Evolutionary conservation across 2,888 invertebrate species (phyloP).

Genomic region (Folsomia manolachei): DNA sequence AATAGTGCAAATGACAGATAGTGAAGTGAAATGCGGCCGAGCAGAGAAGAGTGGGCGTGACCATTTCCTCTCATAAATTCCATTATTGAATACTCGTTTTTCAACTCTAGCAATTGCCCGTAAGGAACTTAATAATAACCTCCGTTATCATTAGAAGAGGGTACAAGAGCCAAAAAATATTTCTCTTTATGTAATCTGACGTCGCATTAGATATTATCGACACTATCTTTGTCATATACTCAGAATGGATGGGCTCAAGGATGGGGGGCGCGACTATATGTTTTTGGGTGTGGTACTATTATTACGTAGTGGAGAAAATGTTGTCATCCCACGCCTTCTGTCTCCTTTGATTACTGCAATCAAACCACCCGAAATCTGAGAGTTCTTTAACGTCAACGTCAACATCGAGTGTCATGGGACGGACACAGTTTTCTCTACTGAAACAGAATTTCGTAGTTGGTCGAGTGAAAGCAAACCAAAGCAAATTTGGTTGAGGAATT

Average conservation of each 20-base stretch:
- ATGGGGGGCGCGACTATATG: no score
- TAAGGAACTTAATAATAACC: neutral
- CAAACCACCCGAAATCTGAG: no score
- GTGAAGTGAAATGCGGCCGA: neutral
- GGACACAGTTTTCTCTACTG: no score
- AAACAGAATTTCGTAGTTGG: no score
- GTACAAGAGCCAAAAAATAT: neutral
- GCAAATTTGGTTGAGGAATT: no score
- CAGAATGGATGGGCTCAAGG: no score
- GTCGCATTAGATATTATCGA: neutral
- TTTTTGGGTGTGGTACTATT: no score
- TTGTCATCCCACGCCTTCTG: no score
- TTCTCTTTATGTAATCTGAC: neutral
- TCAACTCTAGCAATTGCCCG: neutral
- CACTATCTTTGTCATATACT: neutral
- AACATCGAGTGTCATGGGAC: no score
- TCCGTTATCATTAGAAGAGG: neutral
- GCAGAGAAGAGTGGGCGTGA: neutral
- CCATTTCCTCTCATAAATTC: neutral
- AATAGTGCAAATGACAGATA: conserved; percentile 5
- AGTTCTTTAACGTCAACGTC: no score
- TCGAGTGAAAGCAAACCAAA: neutral
- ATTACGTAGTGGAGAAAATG: no score
- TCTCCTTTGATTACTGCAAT: no score
- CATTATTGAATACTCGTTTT: neutral